phyloP scores from a whole-genome alignment of 2,113 vertebrate genomes.

The Ciconia maguari region DNA sequence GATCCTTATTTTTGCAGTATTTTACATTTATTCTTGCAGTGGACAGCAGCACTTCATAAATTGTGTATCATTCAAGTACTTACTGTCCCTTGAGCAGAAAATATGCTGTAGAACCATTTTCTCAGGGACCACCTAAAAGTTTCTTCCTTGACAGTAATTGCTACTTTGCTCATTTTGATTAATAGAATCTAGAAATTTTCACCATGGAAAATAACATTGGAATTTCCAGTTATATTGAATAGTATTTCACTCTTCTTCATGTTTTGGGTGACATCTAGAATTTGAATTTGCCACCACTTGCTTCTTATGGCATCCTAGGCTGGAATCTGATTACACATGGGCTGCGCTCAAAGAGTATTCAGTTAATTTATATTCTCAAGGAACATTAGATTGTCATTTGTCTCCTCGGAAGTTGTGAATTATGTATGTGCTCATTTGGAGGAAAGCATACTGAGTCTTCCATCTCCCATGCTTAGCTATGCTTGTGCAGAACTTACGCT shows the following conservation, averaged over 20 bases:
- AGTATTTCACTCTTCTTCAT: background rate
- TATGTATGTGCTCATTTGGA: background rate
- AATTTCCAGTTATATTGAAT: background rate
- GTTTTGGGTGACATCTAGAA: background rate
- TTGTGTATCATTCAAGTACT: background rate
- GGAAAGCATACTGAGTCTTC: background rate
- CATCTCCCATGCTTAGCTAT: background rate
- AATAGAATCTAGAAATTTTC: background rate
- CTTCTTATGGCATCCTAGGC: background rate
- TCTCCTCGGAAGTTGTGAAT: background rate
- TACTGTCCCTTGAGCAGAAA: background rate
- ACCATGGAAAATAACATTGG: background rate
- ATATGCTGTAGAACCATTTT: background rate
- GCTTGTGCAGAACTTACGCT: background rate
- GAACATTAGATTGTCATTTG: background rate
- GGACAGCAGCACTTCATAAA: background rate
- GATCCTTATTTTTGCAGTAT: background rate
- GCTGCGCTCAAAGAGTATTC: background rate
- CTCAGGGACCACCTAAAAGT: fast-evolving
- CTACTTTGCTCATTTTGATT: background rate
- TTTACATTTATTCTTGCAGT: background rate
- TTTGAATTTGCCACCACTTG: background rate
- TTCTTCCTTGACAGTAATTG: background rate
- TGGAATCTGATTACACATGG: background rate
- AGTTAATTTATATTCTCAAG: background rate